Base-by-base conservation (phyloP, 2,797 vertebrate genomes). In the Paratrypauchen microcephalus region DNA sequence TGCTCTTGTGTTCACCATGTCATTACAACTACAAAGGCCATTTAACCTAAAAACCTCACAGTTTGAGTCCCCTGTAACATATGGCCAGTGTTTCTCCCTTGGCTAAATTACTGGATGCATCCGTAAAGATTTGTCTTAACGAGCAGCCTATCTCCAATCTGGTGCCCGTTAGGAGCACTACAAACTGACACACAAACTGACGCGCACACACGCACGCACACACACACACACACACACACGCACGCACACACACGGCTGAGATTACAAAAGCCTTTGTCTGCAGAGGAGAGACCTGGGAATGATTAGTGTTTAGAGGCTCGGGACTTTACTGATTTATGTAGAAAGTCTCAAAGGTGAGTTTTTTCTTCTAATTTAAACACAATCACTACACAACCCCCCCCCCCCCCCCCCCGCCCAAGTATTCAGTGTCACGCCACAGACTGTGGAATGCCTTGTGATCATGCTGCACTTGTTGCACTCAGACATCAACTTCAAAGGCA, bases 251-350 rank as follows among this genome's bases (percentile, higher is more conserved):
- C 89, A 90, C 89, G 90, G 86, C 85, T 86, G 89, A 90, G 88
- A 93, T 92, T 92, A 93, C 90, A 92, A 91, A 93, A 92, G 87
- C 86, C 86, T 92, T 92, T 92, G 92, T 92, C 89, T 91, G 89
- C 91, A 86, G 81, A 83, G 84, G 82, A 85, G 85, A 89, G 91
- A 89, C 84, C 91, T 93, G 92, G 91, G 77, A 93, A 88, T 92
- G 91, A 93, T 93, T 93, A 93, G 87, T 91, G 90, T 92, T 93
- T 92, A 93, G 91, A 92, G 91, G 89, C 88, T 93, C 75, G 61
- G 84, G 86, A 90, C 88, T 91, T 93, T 89, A 91, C 91, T 90
- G 92, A 93, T 93, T 92, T 91, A 92, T 92, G 89, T 91, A 89
- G 83, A 92, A 92, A 90, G 87, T 92, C 91, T 91, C 77, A 86